These are phyloP conservation scores for Ormyrus thymus DNA, from an alignment of 2,888 invertebrate genomes.

Conservation along the genomic window DNA sequence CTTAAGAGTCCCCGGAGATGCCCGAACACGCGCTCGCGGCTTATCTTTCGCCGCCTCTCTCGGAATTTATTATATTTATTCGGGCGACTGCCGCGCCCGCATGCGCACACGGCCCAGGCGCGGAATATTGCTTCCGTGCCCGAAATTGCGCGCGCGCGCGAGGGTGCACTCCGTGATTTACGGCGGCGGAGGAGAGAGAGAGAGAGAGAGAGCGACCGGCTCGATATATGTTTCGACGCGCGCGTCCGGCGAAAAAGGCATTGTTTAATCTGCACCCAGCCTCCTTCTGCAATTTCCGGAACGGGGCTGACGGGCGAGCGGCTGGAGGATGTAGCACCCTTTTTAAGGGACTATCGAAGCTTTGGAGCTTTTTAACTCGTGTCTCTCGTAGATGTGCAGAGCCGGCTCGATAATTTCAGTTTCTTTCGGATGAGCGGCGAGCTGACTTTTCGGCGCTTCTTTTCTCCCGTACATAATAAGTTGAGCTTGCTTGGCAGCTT, in stretches of 20 bases:
- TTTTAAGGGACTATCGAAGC: too few species aligned
- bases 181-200: not conserved
- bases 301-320: not conserved
- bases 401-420: too few species aligned
- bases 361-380: too few species aligned
- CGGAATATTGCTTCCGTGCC: conserved; percentile 35
- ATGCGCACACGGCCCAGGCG: conserved; percentile 16
- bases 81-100: conserved; percentile 29
- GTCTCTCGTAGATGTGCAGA: too few species aligned
- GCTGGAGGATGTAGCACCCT: not conserved
- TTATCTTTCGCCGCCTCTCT: conserved; percentile 38
- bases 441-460: not conserved
- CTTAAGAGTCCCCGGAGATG: conserved; percentile 44
- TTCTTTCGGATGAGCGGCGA: too few species aligned
- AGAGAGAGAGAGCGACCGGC: not conserved
- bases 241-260: not conserved
- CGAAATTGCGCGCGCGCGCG: conserved; percentile 33
- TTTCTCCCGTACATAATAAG: conserved; percentile 13
- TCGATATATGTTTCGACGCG: conserved; percentile 38
- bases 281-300: not conserved
- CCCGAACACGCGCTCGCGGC: conserved; percentile 48
- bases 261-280: conserved; percentile 26
- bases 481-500: conserved; percentile 19
- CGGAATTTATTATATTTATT: conserved; percentile 54
- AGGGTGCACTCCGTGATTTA: conserved; percentile 35